Conservation (phyloP, 2,113 vertebrate genomes). For the Suricata suricatta region DNA sequence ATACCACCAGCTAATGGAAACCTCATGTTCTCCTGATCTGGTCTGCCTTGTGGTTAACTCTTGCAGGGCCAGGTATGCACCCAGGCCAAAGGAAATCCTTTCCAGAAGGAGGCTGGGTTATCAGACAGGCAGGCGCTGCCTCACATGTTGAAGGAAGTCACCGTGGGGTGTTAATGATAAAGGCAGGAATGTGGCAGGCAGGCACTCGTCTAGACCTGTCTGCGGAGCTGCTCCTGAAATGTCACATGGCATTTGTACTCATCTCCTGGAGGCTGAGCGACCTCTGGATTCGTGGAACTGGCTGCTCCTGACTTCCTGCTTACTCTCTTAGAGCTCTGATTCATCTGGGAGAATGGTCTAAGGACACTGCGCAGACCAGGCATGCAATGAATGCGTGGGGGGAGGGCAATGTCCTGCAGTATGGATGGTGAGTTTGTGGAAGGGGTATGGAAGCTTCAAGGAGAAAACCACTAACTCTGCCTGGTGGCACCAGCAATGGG, state of each 20-base stretch:
- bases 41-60: constrained; percentile 83
- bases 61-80: constrained; percentile 79
- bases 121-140: constrained; percentile 66
- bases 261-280: background rate
- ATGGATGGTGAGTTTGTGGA: background rate
- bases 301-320: background rate
- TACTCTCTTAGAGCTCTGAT: background rate
- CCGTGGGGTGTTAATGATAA: constrained; percentile 56
- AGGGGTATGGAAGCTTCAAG: background rate
- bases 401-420: background rate
- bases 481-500: background rate
- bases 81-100: constrained; percentile 77
- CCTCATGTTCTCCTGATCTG: constrained; percentile 85
- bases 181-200: constrained; percentile 65
- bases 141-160: constrained; percentile 71
- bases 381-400: background rate
- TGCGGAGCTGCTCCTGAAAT: constrained; percentile 14
- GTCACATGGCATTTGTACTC: background rate
- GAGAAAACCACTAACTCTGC: background rate
- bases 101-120: constrained; percentile 71
- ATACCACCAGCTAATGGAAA: constrained; percentile 87
- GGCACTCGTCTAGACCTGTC: constrained; percentile 45
- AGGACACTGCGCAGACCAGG: background rate
- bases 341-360: background rate
- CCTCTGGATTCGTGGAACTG: background rate